Base-by-base conservation (phyloP, 2,888 invertebrate species). In the Cremastinae sp. region DNA sequence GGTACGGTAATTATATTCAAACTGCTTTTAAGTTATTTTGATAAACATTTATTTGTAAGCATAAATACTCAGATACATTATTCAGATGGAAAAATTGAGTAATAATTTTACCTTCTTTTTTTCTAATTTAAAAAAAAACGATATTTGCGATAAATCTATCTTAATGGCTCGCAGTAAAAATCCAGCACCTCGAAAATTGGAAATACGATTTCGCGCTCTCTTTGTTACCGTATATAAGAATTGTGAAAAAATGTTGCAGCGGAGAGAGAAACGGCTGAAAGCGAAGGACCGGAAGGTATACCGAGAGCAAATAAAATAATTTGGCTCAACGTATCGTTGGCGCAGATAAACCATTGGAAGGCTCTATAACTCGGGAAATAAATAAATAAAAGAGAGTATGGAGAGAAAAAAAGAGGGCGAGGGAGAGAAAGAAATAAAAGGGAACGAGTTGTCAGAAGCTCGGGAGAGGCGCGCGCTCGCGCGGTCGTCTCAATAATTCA, bases 401-500 rank as follows among this genome's bases (percentile, higher is more conserved):
- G 18, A 8, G 53, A 56, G 45, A 65, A 71, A 61, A 68, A 56
- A 75, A 75, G 78, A 41, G 12, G 2, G 12, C 2, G 12, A 41
- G 12, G 41, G 12, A 41, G 2, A 9, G 12, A 41, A 41, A n/a
- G 12, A 41, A 41, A 41, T 41, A 41, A 81, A 80, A 78, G 79
- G 12, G n/a, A 9, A 9, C 41, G 51, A 80, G 77, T 83, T 79
- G 79, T 79, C 83, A 81, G 80, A 84, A 82, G 72, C 69, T 62
- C 56, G 72, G 56, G 65, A 78, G 79, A 79, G 2, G 28, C 5
- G 28, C 28, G 5, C 80, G 79, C 82, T 80, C 5, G 28, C 28
- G 5, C 80, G 79, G 82, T 80, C 75, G 78, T 82, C 81, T 89
- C 85, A 88, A 89, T 88, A 89, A 88, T 89, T 88, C 86, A 89